Conservation (phyloP, 2,888 invertebrate genomes). For the Dynastes grantii region DNA sequence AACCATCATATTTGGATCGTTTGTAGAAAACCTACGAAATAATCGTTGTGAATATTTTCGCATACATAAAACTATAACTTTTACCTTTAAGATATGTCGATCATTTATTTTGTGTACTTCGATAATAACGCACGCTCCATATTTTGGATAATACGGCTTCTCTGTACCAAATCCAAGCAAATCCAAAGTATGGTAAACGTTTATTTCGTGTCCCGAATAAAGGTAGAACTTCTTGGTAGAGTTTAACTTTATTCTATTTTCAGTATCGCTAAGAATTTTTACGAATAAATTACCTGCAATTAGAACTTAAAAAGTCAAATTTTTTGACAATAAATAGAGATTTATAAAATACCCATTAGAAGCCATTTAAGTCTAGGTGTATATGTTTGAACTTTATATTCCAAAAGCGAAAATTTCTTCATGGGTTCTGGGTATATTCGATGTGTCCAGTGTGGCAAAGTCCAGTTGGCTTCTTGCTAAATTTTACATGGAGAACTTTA, state of each 20-base stretch:
- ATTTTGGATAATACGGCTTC: constrained; percentile 36
- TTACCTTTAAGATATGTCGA: constrained; percentile 35
- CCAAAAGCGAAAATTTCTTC: constrained; percentile 63
- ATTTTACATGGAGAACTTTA: constrained; percentile 55
- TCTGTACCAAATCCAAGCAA: constrained; percentile 34
- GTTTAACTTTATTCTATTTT: constrained; percentile 29
- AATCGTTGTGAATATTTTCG: background rate
- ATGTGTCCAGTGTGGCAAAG: constrained; percentile 69
- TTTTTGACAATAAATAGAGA: too few relatives aligned
- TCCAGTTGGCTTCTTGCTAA: constrained; percentile 63
- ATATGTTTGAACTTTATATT: constrained; percentile 67
- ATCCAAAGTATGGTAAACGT: constrained; percentile 8
- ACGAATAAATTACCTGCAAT: constrained; percentile 42
- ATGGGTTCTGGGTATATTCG: constrained; percentile 64
- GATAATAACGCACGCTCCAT: constrained; percentile 42
- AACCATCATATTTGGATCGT: background rate
- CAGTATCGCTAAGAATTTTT: constrained; percentile 46
- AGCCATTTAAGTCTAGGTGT: constrained; percentile 65
- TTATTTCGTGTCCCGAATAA: constrained; percentile 46
- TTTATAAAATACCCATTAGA: constrained; percentile 66
- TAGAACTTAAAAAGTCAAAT: background rate
- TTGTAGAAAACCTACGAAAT: constrained; percentile 13
- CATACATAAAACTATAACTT: background rate
- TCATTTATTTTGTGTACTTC: constrained; percentile 35
- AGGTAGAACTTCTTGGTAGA: constrained; percentile 27